Evolutionary conservation across 2,888 invertebrate genomes (phyloP).

Genomic region (Brachyopa scutellaris): DNA sequence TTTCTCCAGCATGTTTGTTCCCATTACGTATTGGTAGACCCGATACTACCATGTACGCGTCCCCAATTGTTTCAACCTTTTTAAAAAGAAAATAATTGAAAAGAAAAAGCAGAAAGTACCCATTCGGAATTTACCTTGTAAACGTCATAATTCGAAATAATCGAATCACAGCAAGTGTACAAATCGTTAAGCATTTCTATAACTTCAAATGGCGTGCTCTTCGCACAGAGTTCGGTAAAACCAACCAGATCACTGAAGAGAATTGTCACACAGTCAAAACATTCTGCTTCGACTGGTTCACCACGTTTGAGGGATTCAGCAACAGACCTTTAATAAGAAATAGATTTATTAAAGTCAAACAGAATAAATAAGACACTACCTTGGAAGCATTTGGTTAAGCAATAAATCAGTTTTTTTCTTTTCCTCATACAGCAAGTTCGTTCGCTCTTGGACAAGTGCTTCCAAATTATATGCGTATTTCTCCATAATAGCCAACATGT

Average conservation of each 20-base stretch:
- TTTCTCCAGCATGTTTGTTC: conserved; percentile 89
- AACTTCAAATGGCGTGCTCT: conserved; percentile 91
- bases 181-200: conserved; percentile 93
- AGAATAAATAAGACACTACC: conserved; percentile 82
- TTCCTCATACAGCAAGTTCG: conserved; percentile 90
- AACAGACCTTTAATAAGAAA: conserved; percentile 85
- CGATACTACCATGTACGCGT: conserved; percentile 92
- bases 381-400: conserved; percentile 92
- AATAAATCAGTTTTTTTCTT: conserved; percentile 93
- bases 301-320: conserved; percentile 91
- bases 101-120: no score
- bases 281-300: conserved; percentile 90
- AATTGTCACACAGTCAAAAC: conserved; percentile 91
- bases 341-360: background rate
- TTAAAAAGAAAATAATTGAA: background rate
- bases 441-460: conserved; percentile 91
- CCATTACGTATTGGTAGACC: conserved; percentile 89
- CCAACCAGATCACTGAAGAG: conserved; percentile 94
- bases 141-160: conserved; percentile 93
- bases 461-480: conserved; percentile 94
- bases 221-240: conserved; percentile 90
- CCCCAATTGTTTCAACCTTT: conserved; percentile 90
- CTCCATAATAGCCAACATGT: conserved; percentile 95
- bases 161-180: conserved; percentile 93
- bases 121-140: conserved; percentile 88